Percentiles rank a stretch among this genome's conserved stretches.
Evolutionary conservation across 2,888 invertebrate species (phyloP).

Genomic region (Auanema sp.): DNA sequence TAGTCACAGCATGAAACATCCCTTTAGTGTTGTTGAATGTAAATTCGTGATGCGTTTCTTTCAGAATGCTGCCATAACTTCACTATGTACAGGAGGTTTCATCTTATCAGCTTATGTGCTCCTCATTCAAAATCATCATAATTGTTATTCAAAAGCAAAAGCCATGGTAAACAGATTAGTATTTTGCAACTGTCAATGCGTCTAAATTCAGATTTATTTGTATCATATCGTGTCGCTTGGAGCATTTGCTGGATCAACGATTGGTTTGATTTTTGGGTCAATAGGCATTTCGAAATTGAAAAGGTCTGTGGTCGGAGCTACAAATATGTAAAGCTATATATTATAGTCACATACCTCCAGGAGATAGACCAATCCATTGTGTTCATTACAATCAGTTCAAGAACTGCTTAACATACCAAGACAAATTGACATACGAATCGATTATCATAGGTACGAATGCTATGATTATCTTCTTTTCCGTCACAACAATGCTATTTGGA

Average conservation of each 20-base stretch:
- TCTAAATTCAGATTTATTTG: constrained; percentile 11
- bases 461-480: constrained; percentile 9
- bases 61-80: constrained; percentile 14
- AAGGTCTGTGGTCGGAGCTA: background rate
- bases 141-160: constrained; percentile 19
- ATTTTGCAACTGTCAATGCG: background rate
- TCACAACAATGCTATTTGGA: constrained; percentile 11
- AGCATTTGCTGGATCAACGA: constrained; percentile 13
- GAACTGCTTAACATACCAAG: constrained; percentile 8
- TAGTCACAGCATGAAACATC: background rate
- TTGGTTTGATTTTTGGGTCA: constrained; percentile 13
- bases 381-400: background rate
- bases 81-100: constrained; percentile 17
- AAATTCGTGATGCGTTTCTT: background rate
- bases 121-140: constrained; percentile 20
- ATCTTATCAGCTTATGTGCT: constrained; percentile 12
- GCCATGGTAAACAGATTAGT: constrained; percentile 9
- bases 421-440: constrained; percentile 13
- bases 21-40: background rate
- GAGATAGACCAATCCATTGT: background rate
- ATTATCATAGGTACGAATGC: constrained; percentile 9
- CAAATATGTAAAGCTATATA: background rate
- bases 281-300: constrained; percentile 2
- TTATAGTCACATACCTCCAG: background rate
- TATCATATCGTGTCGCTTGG: constrained; percentile 14